These are phyloP conservation scores for Drosophila serrata DNA, from an alignment of 1,140 invertebrate genomes.

Conservation along the genomic window DNA sequence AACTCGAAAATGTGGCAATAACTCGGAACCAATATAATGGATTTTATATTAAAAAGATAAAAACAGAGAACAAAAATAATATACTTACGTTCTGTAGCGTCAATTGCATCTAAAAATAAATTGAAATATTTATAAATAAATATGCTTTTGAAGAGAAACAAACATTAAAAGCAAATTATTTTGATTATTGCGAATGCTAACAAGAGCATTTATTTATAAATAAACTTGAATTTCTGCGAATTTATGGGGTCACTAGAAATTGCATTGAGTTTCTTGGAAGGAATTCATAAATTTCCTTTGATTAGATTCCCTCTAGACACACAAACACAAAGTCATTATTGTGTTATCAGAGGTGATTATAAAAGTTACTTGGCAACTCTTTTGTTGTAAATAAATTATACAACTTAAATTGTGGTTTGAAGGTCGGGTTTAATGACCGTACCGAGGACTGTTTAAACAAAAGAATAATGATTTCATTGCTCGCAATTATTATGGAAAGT, in stretches of 20 bases:
- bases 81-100: background rate
- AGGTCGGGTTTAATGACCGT: conserved; percentile 55
- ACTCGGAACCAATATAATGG: conserved; percentile 9
- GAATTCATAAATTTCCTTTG: conserved; percentile 23
- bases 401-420: conserved; percentile 18
- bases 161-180: background rate
- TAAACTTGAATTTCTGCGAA: conserved; percentile 13
- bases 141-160: background rate
- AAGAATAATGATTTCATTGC: conserved; percentile 19
- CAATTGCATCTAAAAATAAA: conserved; percentile 6
- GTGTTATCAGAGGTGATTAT: conserved; percentile 13
- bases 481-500: conserved; percentile 7
- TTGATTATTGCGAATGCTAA: background rate
- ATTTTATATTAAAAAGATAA: background rate
- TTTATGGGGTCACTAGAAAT: conserved; percentile 43
- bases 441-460: conserved; percentile 17
- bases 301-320: conserved; percentile 14
- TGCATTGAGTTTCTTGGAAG: conserved; percentile 29
- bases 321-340: background rate
- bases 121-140: conserved; percentile 7
- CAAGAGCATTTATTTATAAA: conserved; percentile 34
- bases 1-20: conserved; percentile 28
- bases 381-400: conserved; percentile 27
- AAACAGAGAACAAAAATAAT: background rate
- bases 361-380: conserved; percentile 22